These are phyloP conservation scores for Bombus affinis DNA, from an alignment of 1,140 invertebrate species.

Conservation along the genomic window DNA sequence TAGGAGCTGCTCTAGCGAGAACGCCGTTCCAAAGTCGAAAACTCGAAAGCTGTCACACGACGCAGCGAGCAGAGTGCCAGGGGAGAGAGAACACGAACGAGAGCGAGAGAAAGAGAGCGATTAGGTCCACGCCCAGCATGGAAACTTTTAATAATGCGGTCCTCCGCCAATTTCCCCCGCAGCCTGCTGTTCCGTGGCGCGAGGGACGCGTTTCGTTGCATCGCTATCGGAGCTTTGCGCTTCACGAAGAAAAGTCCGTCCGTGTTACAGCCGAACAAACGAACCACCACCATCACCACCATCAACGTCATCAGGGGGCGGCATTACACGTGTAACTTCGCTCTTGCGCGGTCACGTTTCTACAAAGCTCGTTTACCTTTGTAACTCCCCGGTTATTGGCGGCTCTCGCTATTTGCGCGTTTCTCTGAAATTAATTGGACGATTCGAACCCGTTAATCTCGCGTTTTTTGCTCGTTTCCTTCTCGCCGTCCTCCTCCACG, in stretches of 20 bases:
- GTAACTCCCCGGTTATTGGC: background rate
- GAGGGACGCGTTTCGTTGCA: slow-evolving; percentile 9
- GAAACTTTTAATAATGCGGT: slow-evolving; percentile 66
- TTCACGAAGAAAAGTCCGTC: slow-evolving; percentile 31
- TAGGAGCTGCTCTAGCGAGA: slow-evolving; percentile 47
- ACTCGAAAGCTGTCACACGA: slow-evolving; percentile 29
- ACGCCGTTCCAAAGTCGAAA: slow-evolving; percentile 32
- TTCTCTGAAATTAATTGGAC: background rate
- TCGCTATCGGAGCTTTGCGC: slow-evolving; percentile 38
- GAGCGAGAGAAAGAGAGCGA: background rate
- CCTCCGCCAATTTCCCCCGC: slow-evolving; percentile 50
- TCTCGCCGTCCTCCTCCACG: background rate
- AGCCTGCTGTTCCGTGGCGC: background rate
- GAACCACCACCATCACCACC: background rate
- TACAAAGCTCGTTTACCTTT: background rate
- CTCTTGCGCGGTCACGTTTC: background rate
- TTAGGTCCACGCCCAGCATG: slow-evolving; percentile 24
- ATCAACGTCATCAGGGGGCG: background rate
- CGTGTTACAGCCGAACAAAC: background rate
- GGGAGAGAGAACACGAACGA: background rate
- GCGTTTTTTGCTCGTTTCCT: background rate
- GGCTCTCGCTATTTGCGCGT: background rate
- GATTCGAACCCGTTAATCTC: background rate
- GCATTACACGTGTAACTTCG: slow-evolving; percentile 20
- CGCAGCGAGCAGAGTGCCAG: background rate